These are phyloP conservation scores for Catamblyrhynchus diadema DNA, from an alignment of 2,797 vertebrate genomes.

Conservation along the genomic window DNA sequence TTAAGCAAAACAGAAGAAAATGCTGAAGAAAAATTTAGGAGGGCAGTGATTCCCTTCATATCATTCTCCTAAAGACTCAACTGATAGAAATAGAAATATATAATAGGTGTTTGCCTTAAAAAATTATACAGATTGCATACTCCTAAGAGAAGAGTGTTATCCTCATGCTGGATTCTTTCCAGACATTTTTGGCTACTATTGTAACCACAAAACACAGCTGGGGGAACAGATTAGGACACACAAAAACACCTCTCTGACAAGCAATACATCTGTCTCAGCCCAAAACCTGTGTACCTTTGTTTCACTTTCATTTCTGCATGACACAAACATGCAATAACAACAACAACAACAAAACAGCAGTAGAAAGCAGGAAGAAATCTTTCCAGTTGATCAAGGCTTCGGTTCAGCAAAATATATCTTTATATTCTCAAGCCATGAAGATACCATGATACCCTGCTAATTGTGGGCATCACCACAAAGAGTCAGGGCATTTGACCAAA, in stretches of 20 bases:
- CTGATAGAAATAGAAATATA: background rate
- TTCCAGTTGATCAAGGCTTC: background rate
- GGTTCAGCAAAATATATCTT: background rate
- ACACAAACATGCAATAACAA: background rate
- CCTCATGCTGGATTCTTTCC: background rate
- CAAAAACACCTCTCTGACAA: background rate
- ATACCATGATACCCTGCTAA: background rate
- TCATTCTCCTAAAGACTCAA: background rate
- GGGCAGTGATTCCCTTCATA: background rate
- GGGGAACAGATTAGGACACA: background rate
- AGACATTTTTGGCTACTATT: background rate
- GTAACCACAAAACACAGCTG: background rate
- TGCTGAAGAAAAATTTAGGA: background rate
- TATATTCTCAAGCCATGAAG: background rate
- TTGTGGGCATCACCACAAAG: background rate
- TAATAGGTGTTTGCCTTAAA: background rate
- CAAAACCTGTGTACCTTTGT: background rate
- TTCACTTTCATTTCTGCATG: background rate
- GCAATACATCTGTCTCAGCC: background rate
- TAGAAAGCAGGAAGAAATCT: background rate
- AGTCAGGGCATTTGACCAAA: background rate
- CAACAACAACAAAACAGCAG: fast-evolving
- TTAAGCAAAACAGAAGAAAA: background rate
- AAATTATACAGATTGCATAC: background rate
- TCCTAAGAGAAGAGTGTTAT: background rate